Evolutionary conservation across 2,888 invertebrate species (phyloP), one percentile per base, ranked within the genome.

Genomic region (Sepioteuthis lessoniana): DNA sequence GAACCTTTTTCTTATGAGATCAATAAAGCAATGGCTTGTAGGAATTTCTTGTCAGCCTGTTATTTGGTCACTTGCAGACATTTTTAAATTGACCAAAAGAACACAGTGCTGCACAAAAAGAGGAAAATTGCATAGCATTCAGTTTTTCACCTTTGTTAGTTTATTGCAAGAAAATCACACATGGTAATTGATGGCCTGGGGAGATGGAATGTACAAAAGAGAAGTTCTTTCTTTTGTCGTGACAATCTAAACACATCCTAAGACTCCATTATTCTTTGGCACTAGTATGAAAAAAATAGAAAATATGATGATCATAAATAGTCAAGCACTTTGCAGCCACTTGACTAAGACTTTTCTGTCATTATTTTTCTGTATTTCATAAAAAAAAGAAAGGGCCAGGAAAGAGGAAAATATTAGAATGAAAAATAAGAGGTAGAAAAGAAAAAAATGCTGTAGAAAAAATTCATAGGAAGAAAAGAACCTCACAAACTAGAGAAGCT

Each of bases 141-240:
- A 35, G 76, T 76, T 13, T 76, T 55, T 55, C 55, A 55, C 55
- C 55, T 55, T n/a, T 76, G 76, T 76, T 76, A 76, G 76, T 76
- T 76, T 76, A 76, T 76, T 76, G 76, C 76, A 76, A 76, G 76
- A 35, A 76, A 76, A 76, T 76, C 76, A n/a, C 76, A 76, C 76
- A n/a, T 76, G 76, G 76, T 76, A 76, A 76, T 76, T 76, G 76
- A 76, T 76, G 76, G 76, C 76, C 76, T 76, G 76, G 16, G 76
- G 76, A 16, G 76, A 35, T 13, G 25, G 13, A n/a, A n/a, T n/a
- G 13, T 76, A 76, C 76, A 35, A n/a, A 76, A 76, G n/a, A 76
- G 76, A 76, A 35, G 21, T 76, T 76, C n/a, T 16, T 76, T 76
- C n/a, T 76, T 76, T 35, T n/a, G 25, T 35, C n/a, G 16, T 19